These are phyloP conservation scores for Meriones psammophilus DNA, from an alignment of 2,797 vertebrate genomes.

Conservation along the genomic window DNA sequence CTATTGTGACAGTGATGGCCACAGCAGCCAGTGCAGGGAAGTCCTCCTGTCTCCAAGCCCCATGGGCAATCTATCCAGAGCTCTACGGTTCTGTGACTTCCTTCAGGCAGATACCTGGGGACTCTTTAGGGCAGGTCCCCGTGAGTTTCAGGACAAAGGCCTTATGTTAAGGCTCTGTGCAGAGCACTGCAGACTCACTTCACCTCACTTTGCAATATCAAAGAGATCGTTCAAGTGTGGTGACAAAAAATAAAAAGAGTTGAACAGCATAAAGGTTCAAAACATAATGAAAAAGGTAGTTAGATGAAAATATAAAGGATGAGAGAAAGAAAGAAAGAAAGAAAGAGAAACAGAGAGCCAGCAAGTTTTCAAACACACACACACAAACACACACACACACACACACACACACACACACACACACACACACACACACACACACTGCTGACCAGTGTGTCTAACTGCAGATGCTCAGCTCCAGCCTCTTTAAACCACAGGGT, in stretches of 20 bases:
- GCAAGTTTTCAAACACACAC: not conserved
- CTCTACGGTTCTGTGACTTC: not conserved
- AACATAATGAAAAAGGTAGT: not conserved
- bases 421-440: not conserved
- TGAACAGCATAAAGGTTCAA: not conserved
- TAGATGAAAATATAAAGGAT: not conserved
- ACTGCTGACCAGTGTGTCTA: not conserved
- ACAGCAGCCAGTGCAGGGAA: not conserved
- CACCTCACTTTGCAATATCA: not conserved
- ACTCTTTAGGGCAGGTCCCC: not conserved
- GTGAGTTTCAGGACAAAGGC: not conserved
- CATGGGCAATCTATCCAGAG: not conserved
- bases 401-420: not conserved
- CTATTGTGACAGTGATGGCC: not conserved
- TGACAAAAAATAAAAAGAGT: not conserved
- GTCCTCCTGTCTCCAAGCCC: not conserved
- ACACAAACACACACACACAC: not conserved
- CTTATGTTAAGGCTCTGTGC: not conserved
- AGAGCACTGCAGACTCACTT: not conserved
- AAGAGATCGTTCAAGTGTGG: not conserved
- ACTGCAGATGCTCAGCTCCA: not conserved
- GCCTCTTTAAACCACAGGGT: not conserved
- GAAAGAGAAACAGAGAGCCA: not conserved
- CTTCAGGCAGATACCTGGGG: conserved; percentile 8
- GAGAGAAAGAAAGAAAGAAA: not conserved